Conservation (phyloP, 1,140 invertebrate species). For the Leptinotarsa texana region DNA sequence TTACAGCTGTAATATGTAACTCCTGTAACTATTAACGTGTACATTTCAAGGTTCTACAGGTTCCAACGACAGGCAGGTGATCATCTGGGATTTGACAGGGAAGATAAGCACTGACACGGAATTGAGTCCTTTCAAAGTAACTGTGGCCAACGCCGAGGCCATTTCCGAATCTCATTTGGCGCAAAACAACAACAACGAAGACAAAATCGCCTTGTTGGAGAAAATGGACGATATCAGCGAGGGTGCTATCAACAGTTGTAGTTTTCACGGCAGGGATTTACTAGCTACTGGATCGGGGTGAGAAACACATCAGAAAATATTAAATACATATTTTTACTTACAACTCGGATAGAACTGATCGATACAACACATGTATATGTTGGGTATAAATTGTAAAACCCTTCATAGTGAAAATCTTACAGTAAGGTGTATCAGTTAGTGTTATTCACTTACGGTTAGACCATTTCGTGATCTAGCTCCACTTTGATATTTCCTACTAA, state of each 20-base stretch:
- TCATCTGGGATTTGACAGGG: conserved; percentile 67
- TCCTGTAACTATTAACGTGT: conserved; percentile 2
- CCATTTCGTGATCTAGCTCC: too few relatives aligned
- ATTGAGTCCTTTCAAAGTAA: conserved; percentile 46
- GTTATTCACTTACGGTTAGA: too few relatives aligned
- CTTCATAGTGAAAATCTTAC: too few relatives aligned
- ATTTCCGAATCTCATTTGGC: conserved; percentile 57
- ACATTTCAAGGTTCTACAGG: conserved; percentile 55
- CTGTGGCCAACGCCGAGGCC: conserved; percentile 25
- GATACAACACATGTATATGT: neutral
- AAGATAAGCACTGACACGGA: conserved; percentile 58
- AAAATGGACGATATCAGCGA: conserved; percentile 59
- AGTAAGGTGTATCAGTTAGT: too few relatives aligned
- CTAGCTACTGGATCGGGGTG: conserved; percentile 65
- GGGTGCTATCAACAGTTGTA: conserved; percentile 63
- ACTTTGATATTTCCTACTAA: too few relatives aligned
- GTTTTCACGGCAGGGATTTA: conserved; percentile 58
- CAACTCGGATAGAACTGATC: neutral
- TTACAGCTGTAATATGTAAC: neutral
- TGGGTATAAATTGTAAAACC: too few relatives aligned
- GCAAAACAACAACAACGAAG: conserved; percentile 54
- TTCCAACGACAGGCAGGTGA: conserved; percentile 73
- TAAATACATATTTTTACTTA: neutral
- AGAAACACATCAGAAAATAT: conserved; percentile 1
- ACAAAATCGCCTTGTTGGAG: conserved; percentile 57